Evolutionary conservation across 2,797 vertebrate species (phyloP), one percentile per base, ranked within the genome.

Genomic region (Geotria australis): DNA sequence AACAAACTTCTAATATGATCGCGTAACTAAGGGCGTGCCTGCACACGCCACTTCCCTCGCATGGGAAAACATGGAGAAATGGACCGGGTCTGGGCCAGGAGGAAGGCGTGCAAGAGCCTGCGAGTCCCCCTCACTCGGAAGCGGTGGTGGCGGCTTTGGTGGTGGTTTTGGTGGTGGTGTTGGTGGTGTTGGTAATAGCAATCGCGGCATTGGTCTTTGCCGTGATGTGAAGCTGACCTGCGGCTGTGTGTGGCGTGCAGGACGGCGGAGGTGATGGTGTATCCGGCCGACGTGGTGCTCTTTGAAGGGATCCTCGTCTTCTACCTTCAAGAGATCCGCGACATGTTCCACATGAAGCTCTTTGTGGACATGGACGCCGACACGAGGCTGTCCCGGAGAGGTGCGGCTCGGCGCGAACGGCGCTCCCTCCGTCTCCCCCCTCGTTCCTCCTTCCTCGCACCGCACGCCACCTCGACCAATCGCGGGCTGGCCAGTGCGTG

Each of bases 301-400:
- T 91, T 95, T 0, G 85, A 98, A 63, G 89, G 89, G 48, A 94
- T 95, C 65, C 73, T 98, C 67, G 84, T 85, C 66, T 98, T 98
- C 74, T 95, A 98, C 70, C 78, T 75, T 1, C 83, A 94, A 71
- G 82, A 95, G 63, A 81, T 98, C 62, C 71, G 88, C 60, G 89
- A 98, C 63, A 74, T 93, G 51, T 95, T 98, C 69, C 86, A 88
- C 68, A 93, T 98, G 89, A 95, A 94, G 66, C 78, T 98, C 38
- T 98, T 98, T 3, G 89, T 98, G 56, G 88, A 95, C 70, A 95
- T 85, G 0, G 89, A 98, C 0, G 80, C 88, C 1, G 88, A 95
- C 68, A 98, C 88, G 1, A 75, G 88, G 38, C 81, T 98, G 46
- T 94, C 86, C 2, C 80, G 85, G 62, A 74, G 85, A 77, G 85